Evolutionary conservation across 2,797 vertebrate species (phyloP).

Genomic region (Anguilla obscura): DNA sequence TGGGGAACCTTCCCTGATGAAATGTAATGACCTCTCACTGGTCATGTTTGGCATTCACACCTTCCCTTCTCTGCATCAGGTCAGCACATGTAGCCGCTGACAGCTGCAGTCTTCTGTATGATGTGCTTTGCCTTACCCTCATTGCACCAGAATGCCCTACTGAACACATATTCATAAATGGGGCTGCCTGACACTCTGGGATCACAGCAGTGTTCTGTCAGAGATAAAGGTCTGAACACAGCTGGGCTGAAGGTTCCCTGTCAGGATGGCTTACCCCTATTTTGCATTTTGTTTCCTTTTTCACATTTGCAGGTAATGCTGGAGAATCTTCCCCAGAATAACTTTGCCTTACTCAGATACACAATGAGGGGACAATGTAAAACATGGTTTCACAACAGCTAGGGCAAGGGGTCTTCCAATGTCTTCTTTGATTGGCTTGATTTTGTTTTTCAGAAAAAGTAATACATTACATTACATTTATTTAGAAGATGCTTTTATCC

Average conservation of each 20-base stretch:
- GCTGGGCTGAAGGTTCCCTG: background rate
- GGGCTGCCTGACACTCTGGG: background rate
- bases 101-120: background rate
- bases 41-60: conserved; percentile 8
- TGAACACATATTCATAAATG: background rate
- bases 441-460: background rate
- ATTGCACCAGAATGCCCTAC: background rate
- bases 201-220: background rate
- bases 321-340: background rate
- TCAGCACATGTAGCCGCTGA: background rate
- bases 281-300: background rate
- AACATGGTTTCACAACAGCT: background rate
- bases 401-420: too few relatives aligned
- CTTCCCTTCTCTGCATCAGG: background rate
- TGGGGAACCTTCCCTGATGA: background rate
- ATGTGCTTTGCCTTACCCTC: background rate
- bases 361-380: background rate
- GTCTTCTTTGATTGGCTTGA: background rate
- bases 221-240: background rate
- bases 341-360: background rate
- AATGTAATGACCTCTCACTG: background rate
- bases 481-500: too few relatives aligned
- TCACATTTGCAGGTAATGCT: background rate
- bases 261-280: background rate
- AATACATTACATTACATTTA: too few relatives aligned